Evolutionary conservation across 2,888 invertebrate genomes (phyloP), one percentile per base, ranked within the genome.

Genomic region (Onthophagus sagittarius): DNA sequence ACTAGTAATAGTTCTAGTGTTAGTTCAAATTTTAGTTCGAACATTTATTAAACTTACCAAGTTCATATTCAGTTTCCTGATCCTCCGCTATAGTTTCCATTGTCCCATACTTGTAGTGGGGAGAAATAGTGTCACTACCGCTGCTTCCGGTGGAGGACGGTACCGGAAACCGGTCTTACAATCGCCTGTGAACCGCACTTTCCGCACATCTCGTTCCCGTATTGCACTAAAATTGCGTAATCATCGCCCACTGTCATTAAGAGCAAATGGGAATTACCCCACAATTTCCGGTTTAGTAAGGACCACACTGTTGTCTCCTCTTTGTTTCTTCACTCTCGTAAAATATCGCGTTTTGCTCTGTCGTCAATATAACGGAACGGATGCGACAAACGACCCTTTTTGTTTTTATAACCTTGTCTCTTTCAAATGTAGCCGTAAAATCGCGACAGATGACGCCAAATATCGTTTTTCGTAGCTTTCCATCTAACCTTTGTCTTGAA

Each of bases 41-140:
- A n/a, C n/a, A n/a, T 23, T 53, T 32, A 53, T 53, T 53, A 39
- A 72, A 83, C 82, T 88, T 87, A 91, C 91, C 91, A 84, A 91
- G 88, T 86, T 91, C 91, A 84, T 89, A 88, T 79, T 91, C 90
- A 77, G 89, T 88, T 82, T 91, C 91, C 77, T 88, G 89, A 84
- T 91, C 91, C 85, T 91, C 91, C 77, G 88, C 88, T 84, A 91
- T 91, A 79, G 91, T 90, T 88, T 91, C 91, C 91, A 91, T 91
- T 78, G 75, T 80, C 77, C 79, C 79, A 77, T 79, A 78, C 80
- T 78, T 76, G 78, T 73, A 77, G 76, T 32, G 67, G 23, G 67
- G 67, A 23, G 76, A 75, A 77, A 74, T 77, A 77, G 76, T 75
- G 76, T 78, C 81, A 82, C 81, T 82, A 82, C 81, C 83, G 82